phyloP scores from a whole-genome alignment of 2,113 vertebrate species.

The Pachyramphus minor region DNA sequence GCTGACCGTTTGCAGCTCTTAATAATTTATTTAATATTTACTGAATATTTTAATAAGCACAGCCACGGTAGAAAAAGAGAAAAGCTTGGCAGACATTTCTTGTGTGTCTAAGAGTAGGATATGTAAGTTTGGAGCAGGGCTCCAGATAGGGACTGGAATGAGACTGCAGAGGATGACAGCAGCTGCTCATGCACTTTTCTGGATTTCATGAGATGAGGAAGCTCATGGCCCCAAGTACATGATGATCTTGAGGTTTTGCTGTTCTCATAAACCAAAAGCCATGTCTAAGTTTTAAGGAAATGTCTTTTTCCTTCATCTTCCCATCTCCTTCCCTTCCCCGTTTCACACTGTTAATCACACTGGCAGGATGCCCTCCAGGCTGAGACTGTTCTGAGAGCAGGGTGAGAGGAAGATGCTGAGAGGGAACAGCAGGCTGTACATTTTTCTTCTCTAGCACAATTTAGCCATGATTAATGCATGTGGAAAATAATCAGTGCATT shows the following conservation, averaged over 20 bases:
- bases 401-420: constrained; percentile 31
- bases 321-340: background rate
- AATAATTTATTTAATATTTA: background rate
- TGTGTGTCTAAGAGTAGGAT: background rate
- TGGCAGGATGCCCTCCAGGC: constrained; percentile 36
- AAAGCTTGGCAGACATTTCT: background rate
- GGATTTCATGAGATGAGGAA: background rate
- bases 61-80: background rate
- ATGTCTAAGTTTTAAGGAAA: background rate
- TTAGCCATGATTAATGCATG: constrained; percentile 25
- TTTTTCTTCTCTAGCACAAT: background rate
- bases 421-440: constrained; percentile 15
- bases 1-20: background rate
- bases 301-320: background rate
- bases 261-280: background rate
- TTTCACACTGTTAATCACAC: constrained; percentile 29
- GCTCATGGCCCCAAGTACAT: background rate
- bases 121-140: background rate
- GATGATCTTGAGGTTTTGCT: background rate
- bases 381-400: constrained; percentile 28
- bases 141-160: background rate
- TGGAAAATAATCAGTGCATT: constrained; percentile 10
- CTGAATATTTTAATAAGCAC: background rate
- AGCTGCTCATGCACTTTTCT: background rate
- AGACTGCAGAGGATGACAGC: background rate